Conservation (phyloP, 2,113 vertebrate genomes). For the Lamprologus sp. region DNA sequence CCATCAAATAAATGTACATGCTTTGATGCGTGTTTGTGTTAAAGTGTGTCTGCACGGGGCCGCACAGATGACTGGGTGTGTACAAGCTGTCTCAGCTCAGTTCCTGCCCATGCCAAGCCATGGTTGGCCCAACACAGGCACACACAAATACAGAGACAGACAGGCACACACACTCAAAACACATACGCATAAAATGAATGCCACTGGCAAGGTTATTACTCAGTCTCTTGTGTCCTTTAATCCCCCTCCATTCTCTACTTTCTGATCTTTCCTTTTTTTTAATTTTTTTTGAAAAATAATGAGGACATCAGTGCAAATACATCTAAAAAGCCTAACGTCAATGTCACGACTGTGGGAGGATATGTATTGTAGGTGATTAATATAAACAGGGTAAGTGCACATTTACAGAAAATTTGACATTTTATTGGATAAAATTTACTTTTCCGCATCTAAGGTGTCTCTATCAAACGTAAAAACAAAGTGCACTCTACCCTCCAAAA, state of each 20-base stretch:
- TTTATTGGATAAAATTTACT: not conserved
- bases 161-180: not conserved
- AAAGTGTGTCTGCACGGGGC: not conserved
- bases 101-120: not conserved
- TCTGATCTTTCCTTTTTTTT: constrained; percentile 26
- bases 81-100: constrained; percentile 34
- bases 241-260: constrained; percentile 11
- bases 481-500: not conserved
- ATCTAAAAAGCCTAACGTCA: constrained; percentile 18
- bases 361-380: not conserved
- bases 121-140: not conserved
- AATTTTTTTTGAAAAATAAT: constrained; percentile 52
- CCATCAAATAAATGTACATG: not conserved
- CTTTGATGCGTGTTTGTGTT: not conserved
- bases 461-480: not conserved
- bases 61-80: not conserved
- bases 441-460: not conserved
- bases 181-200: constrained; percentile 5
- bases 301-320: constrained; percentile 44
- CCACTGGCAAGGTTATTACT: constrained; percentile 63
- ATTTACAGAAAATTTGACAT: not conserved
- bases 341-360: not conserved
- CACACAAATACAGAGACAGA: not conserved
- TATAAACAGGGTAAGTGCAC: not conserved
- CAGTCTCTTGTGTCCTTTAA: constrained; percentile 33